Evolutionary conservation across 2,797 vertebrate genomes (phyloP), one percentile per base, ranked within the genome.

Genomic region (Coccyzus lansbergi): DNA sequence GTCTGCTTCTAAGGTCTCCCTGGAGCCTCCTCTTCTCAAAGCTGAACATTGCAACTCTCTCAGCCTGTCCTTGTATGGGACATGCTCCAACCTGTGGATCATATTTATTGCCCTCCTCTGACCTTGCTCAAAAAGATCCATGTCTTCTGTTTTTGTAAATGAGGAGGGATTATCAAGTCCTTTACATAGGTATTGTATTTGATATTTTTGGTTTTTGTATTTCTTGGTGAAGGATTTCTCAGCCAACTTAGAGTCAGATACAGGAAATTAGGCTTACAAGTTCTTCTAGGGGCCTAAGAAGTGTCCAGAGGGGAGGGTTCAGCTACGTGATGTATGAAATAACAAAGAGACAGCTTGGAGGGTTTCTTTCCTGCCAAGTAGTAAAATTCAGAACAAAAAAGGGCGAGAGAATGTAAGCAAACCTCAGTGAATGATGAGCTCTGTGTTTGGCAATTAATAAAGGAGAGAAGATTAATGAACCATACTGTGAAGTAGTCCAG

Each of bases 381-480:
- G 42, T 91, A 86, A 90, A 94, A 69, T 92, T 86, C 18, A 44
- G 85, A 82, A 58, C 55, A 34, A 62, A 79, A 58, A 81, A 52
- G 48, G 28, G 33, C 38, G 40, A 36, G 63, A n/a, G 69, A 83
- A 67, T 58, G 76, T 78, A 91, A 94, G 86, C 65, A 94, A 97
- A 67, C 64, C 48, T 80, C 91, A 92, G 96, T 82, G 87, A 95
- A 94, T 38, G 75, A 24, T 91, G 95, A 97, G 86, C 84, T 95
- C 84, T 44, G 53, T 71, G 68, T 48, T 84, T 53, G 63, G 74
- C 40, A 42, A n/a, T 83, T 58, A 82, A 40, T 55, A 64, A 12
- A 93, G 90, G 63, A 83, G 95, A 86, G 76, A 98, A 98, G 97
- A 95, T 92, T 86, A 93, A 97, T 51, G 88, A 71, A 56, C 38